Evolutionary conservation across 2,113 vertebrate genomes (phyloP).

Genomic region (Neomonachus schauinslandi): DNA sequence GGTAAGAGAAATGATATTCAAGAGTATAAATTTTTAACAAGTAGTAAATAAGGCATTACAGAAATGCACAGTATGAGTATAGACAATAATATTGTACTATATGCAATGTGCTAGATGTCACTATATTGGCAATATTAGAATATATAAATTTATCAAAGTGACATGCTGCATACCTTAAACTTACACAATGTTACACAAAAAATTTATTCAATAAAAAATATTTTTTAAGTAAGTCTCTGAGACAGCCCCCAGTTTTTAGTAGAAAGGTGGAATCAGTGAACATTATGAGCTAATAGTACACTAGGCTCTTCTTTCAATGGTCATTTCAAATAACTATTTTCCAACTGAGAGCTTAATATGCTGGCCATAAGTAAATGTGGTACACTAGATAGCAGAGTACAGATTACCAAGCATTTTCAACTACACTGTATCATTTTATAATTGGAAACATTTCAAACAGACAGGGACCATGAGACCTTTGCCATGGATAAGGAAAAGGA

Average conservation of each 20-base stretch:
- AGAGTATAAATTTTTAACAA: not conserved
- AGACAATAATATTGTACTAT: not conserved
- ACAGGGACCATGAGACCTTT: not conserved
- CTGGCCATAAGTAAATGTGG: not conserved
- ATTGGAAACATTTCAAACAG: not conserved
- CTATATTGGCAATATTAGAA: not conserved
- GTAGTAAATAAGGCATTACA: not conserved
- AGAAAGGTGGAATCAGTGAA: not conserved
- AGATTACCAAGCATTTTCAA: constrained; percentile 1
- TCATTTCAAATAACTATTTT: not conserved
- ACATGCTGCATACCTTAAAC: not conserved
- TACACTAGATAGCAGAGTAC: not conserved
- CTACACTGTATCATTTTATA: not conserved
- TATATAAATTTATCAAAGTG: not conserved
- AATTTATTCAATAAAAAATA: not conserved
- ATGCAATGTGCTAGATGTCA: not conserved
- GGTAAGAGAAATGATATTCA: not conserved
- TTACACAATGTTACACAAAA: not conserved
- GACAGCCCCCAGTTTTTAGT: not conserved
- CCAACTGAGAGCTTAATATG: not conserved
- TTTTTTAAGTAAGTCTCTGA: not conserved
- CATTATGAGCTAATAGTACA: not conserved
- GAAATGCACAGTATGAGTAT: not conserved
- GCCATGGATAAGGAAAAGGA: not conserved
- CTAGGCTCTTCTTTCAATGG: not conserved